Evolutionary conservation across 1,140 invertebrate genomes (phyloP).

Genomic region (Ptiloglossa arizonensis): DNA sequence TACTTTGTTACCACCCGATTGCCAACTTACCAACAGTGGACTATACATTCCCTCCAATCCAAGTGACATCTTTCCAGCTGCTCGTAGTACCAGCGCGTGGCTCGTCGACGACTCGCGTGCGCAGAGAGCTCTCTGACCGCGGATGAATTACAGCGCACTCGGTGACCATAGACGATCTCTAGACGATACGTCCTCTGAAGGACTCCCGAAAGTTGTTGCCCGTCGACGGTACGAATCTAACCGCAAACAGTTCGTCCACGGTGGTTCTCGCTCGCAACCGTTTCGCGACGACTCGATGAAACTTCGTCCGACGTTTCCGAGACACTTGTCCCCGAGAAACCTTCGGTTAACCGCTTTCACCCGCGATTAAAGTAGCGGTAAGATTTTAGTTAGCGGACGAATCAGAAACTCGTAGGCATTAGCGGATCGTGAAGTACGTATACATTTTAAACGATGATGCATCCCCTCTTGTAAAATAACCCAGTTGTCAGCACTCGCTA

Average conservation of each 20-base stretch:
- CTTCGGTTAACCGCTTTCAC: not conserved
- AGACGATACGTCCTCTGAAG: no score
- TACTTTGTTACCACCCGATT: no score
- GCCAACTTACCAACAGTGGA: no score
- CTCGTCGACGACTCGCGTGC: no score
- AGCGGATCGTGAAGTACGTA: not conserved
- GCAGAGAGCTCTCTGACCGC: no score
- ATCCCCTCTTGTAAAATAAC: not conserved
- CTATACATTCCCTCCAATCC: no score
- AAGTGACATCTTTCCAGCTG: no score
- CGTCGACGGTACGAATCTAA: not conserved
- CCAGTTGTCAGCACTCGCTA: not conserved
- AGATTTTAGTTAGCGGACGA: not conserved
- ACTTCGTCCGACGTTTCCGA: not conserved
- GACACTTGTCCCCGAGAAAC: not conserved
- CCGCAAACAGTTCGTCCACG: not conserved
- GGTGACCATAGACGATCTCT: no score
- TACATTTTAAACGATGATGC: not conserved
- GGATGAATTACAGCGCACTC: no score
- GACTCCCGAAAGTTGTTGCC: no score
- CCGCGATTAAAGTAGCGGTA: not conserved
- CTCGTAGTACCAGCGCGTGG: no score
- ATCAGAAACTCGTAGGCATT: constrained; percentile 8
- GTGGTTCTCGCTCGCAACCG: not conserved
- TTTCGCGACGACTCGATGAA: no score